Percentiles rank a stretch among this genome's conserved stretches.
Conservation (phyloP, 2,113 vertebrate species). For the Oryzias melastigma region DNA sequence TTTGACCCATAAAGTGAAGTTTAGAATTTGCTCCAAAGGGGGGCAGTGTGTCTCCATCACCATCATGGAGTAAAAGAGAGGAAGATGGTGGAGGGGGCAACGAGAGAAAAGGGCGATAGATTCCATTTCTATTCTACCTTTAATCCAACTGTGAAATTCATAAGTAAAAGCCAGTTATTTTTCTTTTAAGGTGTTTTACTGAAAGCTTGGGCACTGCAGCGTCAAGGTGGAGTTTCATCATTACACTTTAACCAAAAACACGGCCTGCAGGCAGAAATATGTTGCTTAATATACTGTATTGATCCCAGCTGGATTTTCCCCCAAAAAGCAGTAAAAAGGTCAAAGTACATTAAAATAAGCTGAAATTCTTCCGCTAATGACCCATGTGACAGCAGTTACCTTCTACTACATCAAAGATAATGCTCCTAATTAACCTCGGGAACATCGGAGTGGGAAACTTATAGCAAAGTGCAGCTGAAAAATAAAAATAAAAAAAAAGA, state of each 20-base stretch:
- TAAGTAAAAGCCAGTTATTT: conserved; percentile 56
- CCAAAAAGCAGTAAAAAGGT: conserved; percentile 12
- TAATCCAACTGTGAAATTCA: conserved; percentile 75
- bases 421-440: conserved; percentile 43
- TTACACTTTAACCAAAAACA: conserved; percentile 40
- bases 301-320: conserved; percentile 31
- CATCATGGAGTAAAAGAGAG: conserved; percentile 4
- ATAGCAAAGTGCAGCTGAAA: conserved; percentile 2
- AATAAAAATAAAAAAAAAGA: neutral
- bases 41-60: conserved; percentile 55
- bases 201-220: conserved; percentile 38
- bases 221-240: conserved; percentile 57
- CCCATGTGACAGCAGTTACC: conserved; percentile 18
- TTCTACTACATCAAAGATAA: conserved; percentile 38
- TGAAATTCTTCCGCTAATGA: conserved; percentile 32
- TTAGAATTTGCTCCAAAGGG: conserved; percentile 43
- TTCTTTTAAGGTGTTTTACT: conserved; percentile 49
- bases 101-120: conserved; percentile 38
- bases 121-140: conserved; percentile 69
- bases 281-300: conserved; percentile 31
- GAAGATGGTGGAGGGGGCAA: neutral
- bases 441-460: conserved; percentile 11
- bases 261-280: conserved; percentile 30
- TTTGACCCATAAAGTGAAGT: neutral
- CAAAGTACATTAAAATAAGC: conserved; percentile 27